A percentile compares a stretch with the other conserved stretches of the same genome.
phyloP scores from a whole-genome alignment of 2,113 vertebrate species.

The Thinocorus orbignyianus region DNA sequence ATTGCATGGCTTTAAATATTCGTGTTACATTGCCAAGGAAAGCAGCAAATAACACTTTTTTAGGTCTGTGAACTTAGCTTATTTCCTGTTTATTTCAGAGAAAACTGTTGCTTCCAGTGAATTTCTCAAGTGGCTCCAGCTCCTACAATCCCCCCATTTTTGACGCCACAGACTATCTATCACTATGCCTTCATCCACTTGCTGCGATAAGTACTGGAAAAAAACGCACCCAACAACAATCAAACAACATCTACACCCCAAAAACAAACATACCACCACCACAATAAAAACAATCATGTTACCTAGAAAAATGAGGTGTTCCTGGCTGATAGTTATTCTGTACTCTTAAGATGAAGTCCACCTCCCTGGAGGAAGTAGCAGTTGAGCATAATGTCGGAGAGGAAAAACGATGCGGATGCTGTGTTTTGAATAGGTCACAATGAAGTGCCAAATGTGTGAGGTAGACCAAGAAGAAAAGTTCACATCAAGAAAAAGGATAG shows the following conservation, averaged over 20 bases:
- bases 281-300: not conserved
- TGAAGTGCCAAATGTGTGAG: not conserved
- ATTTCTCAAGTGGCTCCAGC: not conserved
- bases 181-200: not conserved
- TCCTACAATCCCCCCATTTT: not conserved
- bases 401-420: not conserved
- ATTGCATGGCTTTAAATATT: not conserved
- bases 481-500: not conserved
- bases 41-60: not conserved
- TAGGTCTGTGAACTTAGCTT: not conserved
- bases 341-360: not conserved
- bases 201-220: not conserved
- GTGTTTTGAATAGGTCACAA: not conserved
- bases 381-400: not conserved
- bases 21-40: not conserved
- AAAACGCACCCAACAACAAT: fast-evolving
- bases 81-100: not conserved
- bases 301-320: not conserved
- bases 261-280: not conserved
- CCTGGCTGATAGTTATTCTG: not conserved
- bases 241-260: fast-evolving
- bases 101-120: not conserved
- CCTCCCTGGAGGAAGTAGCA: not conserved
- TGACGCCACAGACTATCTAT: not conserved
- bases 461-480: fast-evolving